Base-by-base conservation (phyloP, 2,113 vertebrate species). In the Mugil cephalus region DNA sequence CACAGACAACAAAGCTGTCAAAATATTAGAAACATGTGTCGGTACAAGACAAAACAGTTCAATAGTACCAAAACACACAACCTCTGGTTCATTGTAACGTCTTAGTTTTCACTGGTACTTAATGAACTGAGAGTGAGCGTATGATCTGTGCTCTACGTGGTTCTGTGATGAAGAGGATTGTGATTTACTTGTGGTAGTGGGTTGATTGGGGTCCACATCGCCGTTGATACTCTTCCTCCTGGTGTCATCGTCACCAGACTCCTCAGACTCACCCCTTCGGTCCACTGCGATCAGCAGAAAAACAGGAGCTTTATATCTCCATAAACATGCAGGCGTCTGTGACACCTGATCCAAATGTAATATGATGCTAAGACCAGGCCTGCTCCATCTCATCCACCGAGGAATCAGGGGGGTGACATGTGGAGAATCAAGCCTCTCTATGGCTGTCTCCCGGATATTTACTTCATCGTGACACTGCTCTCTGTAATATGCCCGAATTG, bases 191-290 rank as follows among this genome's bases (percentile, higher is more conserved):
- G 88, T 85, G 21, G 84, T 42, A 51, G 89, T 8, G 6, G 93
- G 77, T 82, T 90, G 90, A 81, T 80, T 96, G 62, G 95, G 93
- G 19, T 97, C 96, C 9, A 96, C 78, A 13, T 95, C 96, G 6
- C 93, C 96, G 54, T 88, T 95, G 54, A 73, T 92, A 34, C 63
- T 94, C 85, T 67, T 95, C 80, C 93, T 96, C 90, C 93, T 96
- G 68, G 95, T 96, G 40, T 96, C 98, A 75, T 99, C 98, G 7
- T 99, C 97, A 0, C 96, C 97, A 0, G 97, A 98, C 79, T 99
- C 98, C 88, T 99, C 98, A 0, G 98, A 99, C 51, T 99, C 98
- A 1, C 95, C 93, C 73, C 94, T 85, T 75, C 96, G 95, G 88
- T 99, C 98, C 48, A 99, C 98, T 99, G 82, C 17, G 77, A 11